Base-by-base conservation (phyloP, 2,113 vertebrate genomes). In the Acrocephalus arundinaceus region DNA sequence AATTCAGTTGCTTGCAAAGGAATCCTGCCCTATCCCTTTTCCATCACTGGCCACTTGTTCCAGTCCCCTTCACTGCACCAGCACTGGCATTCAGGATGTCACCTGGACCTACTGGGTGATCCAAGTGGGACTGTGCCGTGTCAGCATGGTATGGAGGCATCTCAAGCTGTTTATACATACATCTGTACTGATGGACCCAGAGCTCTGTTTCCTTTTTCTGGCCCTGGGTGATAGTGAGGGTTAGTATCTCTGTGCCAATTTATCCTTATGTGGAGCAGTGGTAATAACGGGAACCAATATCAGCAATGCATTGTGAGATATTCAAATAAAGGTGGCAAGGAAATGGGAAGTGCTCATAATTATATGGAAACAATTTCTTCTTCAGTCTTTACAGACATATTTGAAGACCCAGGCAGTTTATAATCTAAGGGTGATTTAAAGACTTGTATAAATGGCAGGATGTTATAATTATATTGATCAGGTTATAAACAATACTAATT, bases 51-150 rank as follows among this genome's bases (percentile, higher is more conserved):
- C 39, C 49, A 28, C 41, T 68, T 85, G 28, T 41, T 54, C 39
- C 54, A 68, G 46, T 55, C 20, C 20, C 9, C 12, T 83, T 72
- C 19, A 13, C 13, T 30, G 33, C 37, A 80, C 27, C 49, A 57
- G 31, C 27, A 27, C 15, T 21, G 61, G 35, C 58, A 19, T 35
- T 68, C 28, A 39, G n/a, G 79, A 51, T 30, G 28, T 55, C 3
- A 2, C 3, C 19, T 0, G 2, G 57, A 58, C 39, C 43, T 33
- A n/a, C 33, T 43, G 52, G 22, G 46, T 62, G 71, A 51, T 43
- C n/a, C 0, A 0, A 76, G 35, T 27, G 23, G 54, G 49, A 28
- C 54, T 61, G 14, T 48, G 16, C 18, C 19, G 8, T 70, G 67
- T 57, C 39, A 28, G 10, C 16, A 41, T 4, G 25, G 17, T 31